These are phyloP conservation scores for Gambusia holbrooki DNA, from an alignment of 2,113 vertebrate genomes.

Conservation along the genomic window DNA sequence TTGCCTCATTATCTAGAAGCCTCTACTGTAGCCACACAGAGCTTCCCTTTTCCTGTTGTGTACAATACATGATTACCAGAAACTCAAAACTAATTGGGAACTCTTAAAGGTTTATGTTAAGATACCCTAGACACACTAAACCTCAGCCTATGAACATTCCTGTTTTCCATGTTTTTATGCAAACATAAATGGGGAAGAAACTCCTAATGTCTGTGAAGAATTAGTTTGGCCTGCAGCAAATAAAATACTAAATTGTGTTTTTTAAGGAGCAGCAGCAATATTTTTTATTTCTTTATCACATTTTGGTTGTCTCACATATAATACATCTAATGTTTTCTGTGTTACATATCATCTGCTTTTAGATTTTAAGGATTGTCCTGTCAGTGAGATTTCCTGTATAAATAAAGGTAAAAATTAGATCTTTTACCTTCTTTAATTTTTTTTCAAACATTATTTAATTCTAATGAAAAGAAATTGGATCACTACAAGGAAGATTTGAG, in stretches of 20 bases:
- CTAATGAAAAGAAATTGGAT: too few species aligned
- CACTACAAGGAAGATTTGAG: too few species aligned
- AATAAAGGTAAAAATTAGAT: too few species aligned
- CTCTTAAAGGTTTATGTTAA: background rate
- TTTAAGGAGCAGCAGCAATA: too few species aligned
- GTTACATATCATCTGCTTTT: background rate
- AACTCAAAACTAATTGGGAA: constrained; percentile 6
- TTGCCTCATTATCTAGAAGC: constrained; percentile 29
- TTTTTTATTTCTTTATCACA: background rate
- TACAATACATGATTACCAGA: constrained; percentile 23
- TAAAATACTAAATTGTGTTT: background rate
- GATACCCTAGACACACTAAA: background rate
- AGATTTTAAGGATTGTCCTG: background rate
- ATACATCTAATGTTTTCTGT: background rate
- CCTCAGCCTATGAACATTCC: background rate
- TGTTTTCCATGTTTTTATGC: background rate
- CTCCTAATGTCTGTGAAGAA: background rate
- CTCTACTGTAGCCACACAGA: constrained; percentile 38
- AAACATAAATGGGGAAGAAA: background rate
- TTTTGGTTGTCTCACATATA: background rate
- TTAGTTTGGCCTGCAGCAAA: background rate
- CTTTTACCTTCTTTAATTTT: background rate
- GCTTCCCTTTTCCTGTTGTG: constrained; percentile 50
- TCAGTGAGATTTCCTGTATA: too few species aligned
- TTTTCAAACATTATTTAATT: background rate